These are phyloP conservation scores for Rhombomys opimus DNA, from an alignment of 2,113 vertebrate genomes.

Conservation along the genomic window DNA sequence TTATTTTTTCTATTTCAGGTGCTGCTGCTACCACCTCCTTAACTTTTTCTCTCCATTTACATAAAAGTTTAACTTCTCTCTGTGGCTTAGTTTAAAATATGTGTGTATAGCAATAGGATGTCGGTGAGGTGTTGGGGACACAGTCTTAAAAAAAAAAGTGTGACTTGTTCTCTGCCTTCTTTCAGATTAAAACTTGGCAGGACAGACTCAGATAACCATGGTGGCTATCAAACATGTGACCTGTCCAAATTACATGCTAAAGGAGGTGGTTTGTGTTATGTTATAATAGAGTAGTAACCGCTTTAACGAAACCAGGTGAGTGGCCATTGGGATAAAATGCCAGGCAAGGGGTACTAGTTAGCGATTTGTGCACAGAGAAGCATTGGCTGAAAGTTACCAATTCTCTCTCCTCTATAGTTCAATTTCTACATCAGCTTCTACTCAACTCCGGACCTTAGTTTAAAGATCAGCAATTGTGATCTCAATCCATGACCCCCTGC, in stretches of 20 bases:
- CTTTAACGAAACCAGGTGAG: neutral
- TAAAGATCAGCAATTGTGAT: neutral
- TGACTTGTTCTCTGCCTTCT: neutral
- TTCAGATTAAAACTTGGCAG: neutral
- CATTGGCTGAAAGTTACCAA: neutral
- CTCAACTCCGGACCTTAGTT: neutral
- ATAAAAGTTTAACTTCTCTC: neutral
- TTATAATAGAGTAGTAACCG: neutral
- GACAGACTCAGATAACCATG: neutral
- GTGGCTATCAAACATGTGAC: neutral
- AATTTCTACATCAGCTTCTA: neutral
- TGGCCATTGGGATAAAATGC: neutral
- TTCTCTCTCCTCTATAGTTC: neutral
- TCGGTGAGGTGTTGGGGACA: neutral
- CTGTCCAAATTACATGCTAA: neutral
- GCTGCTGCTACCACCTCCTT: neutral
- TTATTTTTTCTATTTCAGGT: neutral
- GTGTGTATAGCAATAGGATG: neutral
- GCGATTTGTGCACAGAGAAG: neutral
- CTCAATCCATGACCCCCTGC: neutral
- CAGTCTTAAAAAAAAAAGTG: neutral
- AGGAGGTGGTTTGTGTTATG: neutral
- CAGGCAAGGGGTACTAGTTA: neutral
- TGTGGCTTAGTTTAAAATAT: neutral
- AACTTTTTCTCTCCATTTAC: neutral